Percentiles rank a stretch among this genome's conserved stretches.
These are phyloP conservation scores for Neodiprion virginianus DNA, from an alignment of 1,140 invertebrate species.

Conservation along the genomic window DNA sequence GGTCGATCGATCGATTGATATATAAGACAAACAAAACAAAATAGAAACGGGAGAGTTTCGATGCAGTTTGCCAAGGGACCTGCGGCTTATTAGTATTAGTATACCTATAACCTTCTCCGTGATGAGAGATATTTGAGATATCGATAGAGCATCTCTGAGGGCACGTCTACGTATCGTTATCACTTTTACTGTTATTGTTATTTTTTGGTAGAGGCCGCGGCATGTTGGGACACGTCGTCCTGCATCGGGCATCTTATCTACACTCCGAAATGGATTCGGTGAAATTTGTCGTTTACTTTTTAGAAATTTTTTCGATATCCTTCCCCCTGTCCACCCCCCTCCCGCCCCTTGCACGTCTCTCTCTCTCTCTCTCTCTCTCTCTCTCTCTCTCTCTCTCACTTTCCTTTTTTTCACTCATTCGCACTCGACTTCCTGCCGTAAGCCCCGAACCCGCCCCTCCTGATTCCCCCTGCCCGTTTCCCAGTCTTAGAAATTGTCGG, in stretches of 20 bases:
- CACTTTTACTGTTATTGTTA: not conserved
- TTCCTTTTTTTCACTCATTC: not conserved
- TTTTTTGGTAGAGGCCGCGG: not conserved
- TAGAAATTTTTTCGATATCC: slow-evolving; percentile 18
- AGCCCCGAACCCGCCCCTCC: too few species aligned
- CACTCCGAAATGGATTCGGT: not conserved
- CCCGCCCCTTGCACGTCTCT: not conserved
- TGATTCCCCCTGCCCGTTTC: too few species aligned
- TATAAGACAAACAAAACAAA: slow-evolving; percentile 5
- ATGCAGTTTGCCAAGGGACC: not conserved
- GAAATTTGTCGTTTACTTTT: slow-evolving; percentile 19
- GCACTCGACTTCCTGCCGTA: too few species aligned
- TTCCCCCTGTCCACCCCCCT: slow-evolving; percentile 11
- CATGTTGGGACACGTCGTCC: too few species aligned
- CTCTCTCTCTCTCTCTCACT: slow-evolving; percentile 9
- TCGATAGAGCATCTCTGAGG: not conserved
- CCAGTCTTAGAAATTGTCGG: too few species aligned
- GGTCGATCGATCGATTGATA: slow-evolving; percentile 8
- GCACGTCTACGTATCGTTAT: not conserved
- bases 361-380: not conserved
- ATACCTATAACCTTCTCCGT: too few species aligned
- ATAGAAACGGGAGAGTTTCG: slow-evolving; percentile 2
- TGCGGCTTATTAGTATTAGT: not conserved
- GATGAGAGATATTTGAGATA: too few species aligned
- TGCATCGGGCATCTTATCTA: too few species aligned